Evolutionary conservation across 1,140 invertebrate genomes (phyloP), one percentile per base, ranked within the genome.

Genomic region (Antheraea pernyi): DNA sequence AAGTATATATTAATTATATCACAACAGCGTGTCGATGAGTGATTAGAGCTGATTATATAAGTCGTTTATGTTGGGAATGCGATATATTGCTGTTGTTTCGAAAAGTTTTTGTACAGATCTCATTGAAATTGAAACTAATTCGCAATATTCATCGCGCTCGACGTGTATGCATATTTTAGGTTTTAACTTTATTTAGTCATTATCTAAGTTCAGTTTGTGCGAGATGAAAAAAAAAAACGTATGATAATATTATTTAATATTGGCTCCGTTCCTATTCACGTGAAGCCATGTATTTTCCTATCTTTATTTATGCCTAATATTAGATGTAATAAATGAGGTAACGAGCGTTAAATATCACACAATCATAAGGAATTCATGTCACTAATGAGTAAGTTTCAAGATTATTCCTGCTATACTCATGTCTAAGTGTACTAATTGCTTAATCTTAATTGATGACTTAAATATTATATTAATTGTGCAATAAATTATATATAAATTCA

Each of bases 121-220:
- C 46, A 48, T 22, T 65, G 4, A n/a, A 22, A 16, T 30, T 58
- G 65, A 19, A 19, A 48, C 18, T 5, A 59, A 30, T 18, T 16
- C 19, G 65, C 76, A 69, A 71, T 74, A 76, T 74, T 76, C 79
- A 76, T 68, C 77, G 74, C 73, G 64, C 58, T 65, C 68, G 19
- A 67, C 65, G 78, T 89, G 78, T 89, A 82, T 84, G 76, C 81
- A 82, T 88, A 85, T 84, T 88, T 70, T 90, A 91, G 88, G 64
- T 77, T 89, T 81, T 89, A 87, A 83, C 80, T 85, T 89, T 89
- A 89, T 91, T 88, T 88, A 90, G 88, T 91, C 89, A 91, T 87
- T 81, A 72, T 84, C 68, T 88, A 89, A 87, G 83, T 86, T 87
- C 84, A 80, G 75, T 84, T 84, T 81, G 81, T 82, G 79, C 79